Evolutionary conservation across 2,113 vertebrate genomes (phyloP), one percentile per base, ranked within the genome.

Genomic region (Cavia porcellus): DNA sequence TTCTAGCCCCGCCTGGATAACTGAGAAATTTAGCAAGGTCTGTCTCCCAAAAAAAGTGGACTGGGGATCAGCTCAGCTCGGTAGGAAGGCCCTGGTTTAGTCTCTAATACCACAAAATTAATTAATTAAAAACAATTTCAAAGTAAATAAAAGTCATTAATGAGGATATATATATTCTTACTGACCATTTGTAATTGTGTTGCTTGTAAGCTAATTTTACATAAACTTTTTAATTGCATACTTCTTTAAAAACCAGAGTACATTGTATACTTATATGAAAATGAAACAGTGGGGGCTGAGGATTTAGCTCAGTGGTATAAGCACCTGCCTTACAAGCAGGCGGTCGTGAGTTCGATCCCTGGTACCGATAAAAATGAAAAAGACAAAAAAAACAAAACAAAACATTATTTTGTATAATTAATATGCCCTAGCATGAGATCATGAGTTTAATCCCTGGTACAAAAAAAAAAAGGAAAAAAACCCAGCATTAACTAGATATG

Each of bases 171-270:
- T 88, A 93, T 91, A 62, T 94, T 96, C 61, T 83, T 75, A 70
- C 28, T n/a, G 42, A 55, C 28, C 47, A 85, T 94, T 93, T 97
- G 5, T 87, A 83, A 93, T 96, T 94, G 20, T 82, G 83, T 90
- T 90, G 15, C 77, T 1, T 93, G 75, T 59, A 94, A 7, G 14
- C 38, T 85, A 52, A 79, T 85, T 35, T 93, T 92, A 80, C 19
- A 70, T 61, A 90, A 86, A 35, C 10, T 86, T 14, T 91, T 95
- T 96, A n/a, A 92, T 77, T 89, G 17, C 88, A 93, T 66, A 52
- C 28, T 81, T 94, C 70, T 91, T 91, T 45, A 74, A 74, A 86
- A 55, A 85, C 38, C 24, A 77, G 11, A 47, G 45, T 50, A 77
- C 25, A 30, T 77, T 77, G 2, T 77, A 77, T 50, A 45, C 25